Conservation (phyloP, 2,888 invertebrate species). For the Pyrrhosoma nymphula region DNA sequence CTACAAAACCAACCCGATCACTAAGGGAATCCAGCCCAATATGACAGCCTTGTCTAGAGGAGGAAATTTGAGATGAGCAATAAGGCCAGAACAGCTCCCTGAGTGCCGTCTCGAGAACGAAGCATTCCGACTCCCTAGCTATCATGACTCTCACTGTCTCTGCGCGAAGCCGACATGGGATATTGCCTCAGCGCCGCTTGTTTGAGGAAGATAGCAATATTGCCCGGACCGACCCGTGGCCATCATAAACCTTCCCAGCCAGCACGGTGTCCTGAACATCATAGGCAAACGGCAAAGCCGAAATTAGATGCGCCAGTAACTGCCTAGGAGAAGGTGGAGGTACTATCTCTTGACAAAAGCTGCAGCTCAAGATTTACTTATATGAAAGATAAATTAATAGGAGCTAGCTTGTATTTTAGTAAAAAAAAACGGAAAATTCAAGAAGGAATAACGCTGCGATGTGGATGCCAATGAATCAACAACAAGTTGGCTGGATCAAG, state of each 20-base stretch:
- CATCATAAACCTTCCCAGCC: background rate
- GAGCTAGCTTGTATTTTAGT: too few relatives aligned
- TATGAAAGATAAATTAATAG: too few relatives aligned
- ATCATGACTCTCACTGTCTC: background rate
- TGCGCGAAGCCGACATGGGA: background rate
- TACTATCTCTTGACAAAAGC: too few relatives aligned
- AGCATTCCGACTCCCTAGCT: background rate
- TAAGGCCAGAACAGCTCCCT: background rate
- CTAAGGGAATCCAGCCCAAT: too few relatives aligned
- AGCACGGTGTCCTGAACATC: background rate
- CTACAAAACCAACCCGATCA: too few relatives aligned
- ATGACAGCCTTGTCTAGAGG: too few relatives aligned
- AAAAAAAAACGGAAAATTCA: too few relatives aligned
- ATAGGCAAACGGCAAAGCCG: background rate
- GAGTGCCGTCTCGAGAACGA: background rate
- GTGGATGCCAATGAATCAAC: too few relatives aligned
- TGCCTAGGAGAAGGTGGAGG: background rate
- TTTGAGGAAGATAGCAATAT: constrained; percentile 20
- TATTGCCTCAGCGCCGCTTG: background rate
- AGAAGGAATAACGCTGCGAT: too few relatives aligned
- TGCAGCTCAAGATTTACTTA: too few relatives aligned
- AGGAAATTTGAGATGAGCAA: background rate
- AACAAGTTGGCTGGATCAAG: too few relatives aligned
- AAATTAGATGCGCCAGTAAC: background rate
- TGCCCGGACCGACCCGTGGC: background rate